These are phyloP conservation scores for Anorthoa munda DNA, from an alignment of 2,888 invertebrate species.

Conservation along the genomic window DNA sequence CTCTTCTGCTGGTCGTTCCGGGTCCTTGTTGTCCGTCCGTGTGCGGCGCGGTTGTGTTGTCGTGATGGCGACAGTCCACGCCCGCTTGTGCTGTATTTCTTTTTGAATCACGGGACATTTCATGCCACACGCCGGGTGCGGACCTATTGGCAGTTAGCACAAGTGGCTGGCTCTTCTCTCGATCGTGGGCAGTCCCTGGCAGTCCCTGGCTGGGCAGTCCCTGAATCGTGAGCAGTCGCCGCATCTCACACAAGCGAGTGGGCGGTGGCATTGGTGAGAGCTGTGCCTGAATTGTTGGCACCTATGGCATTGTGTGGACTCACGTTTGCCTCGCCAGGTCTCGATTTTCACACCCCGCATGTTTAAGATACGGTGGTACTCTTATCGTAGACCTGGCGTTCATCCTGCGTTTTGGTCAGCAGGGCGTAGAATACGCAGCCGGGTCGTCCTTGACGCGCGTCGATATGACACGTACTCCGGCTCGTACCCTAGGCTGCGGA, in stretches of 20 bases:
- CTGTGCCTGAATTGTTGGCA: background rate
- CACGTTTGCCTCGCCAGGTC: background rate
- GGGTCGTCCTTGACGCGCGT: no score
- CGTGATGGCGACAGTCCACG: constrained; percentile 30
- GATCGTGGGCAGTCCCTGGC: no score
- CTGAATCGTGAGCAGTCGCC: no score
- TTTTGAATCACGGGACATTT: constrained; percentile 38
- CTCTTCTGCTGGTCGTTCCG: background rate
- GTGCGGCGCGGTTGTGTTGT: background rate
- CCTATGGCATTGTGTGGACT: background rate
- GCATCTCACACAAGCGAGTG: background rate
- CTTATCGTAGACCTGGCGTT: no score
- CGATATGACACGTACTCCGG: no score
- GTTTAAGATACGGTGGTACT: background rate
- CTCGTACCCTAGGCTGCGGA: background rate
- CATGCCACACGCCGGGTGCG: constrained; percentile 47
- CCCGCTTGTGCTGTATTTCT: constrained; percentile 40
- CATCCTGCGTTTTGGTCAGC: no score
- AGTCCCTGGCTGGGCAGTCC: no score
- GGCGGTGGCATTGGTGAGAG: background rate
- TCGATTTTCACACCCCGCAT: background rate
- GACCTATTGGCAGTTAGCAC: constrained; percentile 48
- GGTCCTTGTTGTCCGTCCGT: background rate
- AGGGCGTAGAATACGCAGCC: no score
- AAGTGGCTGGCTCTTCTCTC: no score